Percentiles rank a stretch among this genome's conserved stretches.
Conservation (phyloP, 2,113 vertebrate genomes). For the Rissa tridactyla region DNA sequence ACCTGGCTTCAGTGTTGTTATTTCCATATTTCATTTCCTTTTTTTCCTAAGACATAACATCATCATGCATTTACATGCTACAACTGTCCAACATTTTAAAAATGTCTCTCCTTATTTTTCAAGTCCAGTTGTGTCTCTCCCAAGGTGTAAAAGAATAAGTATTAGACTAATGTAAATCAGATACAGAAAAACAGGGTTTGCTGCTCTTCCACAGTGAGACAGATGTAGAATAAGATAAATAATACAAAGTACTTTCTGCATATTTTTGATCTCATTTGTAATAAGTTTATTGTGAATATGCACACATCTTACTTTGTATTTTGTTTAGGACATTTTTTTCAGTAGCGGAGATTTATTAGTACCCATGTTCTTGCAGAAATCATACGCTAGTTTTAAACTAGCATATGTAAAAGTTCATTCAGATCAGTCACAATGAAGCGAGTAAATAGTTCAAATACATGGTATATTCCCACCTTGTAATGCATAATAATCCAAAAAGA, state of each 20-base stretch:
- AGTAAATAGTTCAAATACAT: background rate
- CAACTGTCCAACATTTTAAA: background rate
- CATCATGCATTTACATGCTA: background rate
- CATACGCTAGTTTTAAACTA: background rate
- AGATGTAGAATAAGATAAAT: background rate
- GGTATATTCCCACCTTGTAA: background rate
- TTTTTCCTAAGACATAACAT: background rate
- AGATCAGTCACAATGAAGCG: background rate
- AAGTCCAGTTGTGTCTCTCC: background rate
- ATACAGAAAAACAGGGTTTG: background rate
- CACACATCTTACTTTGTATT: background rate
- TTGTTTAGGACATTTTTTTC: background rate
- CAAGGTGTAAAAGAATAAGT: background rate
- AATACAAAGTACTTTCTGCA: background rate
- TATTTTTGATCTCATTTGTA: background rate
- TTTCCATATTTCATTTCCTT: background rate
- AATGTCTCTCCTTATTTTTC: background rate
- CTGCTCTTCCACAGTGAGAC: background rate
- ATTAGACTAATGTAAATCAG: background rate
- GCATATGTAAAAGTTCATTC: background rate
- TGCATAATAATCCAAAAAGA: background rate
- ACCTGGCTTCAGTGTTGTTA: background rate
- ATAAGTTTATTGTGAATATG: background rate
- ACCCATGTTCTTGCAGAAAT: background rate
- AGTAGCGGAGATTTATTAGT: background rate